These are phyloP conservation scores for Nomia melanderi DNA, from an alignment of 1,140 invertebrate genomes.

Conservation along the genomic window DNA sequence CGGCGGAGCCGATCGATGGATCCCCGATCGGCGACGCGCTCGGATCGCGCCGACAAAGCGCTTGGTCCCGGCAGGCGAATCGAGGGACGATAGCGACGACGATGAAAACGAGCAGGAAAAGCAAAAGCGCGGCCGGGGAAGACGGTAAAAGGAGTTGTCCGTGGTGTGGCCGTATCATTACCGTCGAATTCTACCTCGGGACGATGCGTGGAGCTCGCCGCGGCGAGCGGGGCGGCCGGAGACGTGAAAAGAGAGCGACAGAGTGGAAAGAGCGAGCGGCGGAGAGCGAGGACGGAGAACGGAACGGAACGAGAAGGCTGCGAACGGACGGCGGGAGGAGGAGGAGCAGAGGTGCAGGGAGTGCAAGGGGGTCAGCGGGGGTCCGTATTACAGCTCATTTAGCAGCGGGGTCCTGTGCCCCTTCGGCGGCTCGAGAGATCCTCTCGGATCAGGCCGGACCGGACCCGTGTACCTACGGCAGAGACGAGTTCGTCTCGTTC, in stretches of 20 bases:
- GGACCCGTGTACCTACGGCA: conserved; percentile 71
- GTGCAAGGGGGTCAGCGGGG: conserved; percentile 74
- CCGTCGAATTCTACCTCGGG: conserved; percentile 44
- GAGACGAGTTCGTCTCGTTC: conserved; percentile 67
- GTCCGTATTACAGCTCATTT: conserved; percentile 81
- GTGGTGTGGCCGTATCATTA: conserved; percentile 60
- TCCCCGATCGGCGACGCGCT: not conserved
- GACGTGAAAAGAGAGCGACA: not conserved
- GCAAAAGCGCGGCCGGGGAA: conserved; percentile 37
- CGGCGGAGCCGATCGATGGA: no score
- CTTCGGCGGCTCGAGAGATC: conserved; percentile 70
- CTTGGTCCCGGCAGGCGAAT: not conserved
- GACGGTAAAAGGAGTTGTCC: conserved; percentile 57
- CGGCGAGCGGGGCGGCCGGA: not conserved
- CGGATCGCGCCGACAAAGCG: not conserved
- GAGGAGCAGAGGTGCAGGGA: conserved; percentile 15
- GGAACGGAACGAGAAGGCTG: conserved; percentile 16
- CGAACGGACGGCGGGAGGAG: conserved; percentile 21
- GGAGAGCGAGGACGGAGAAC: conserved; percentile 7
- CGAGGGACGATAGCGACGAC: conserved; percentile 31
- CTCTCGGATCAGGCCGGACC: conserved; percentile 70
- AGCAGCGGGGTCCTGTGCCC: conserved; percentile 79
- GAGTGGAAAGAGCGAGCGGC: conserved; percentile 5
- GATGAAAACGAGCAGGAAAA: conserved; percentile 37
- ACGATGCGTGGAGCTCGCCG: conserved; percentile 51